Base-by-base conservation (phyloP, 35 echinoderm and acorn worm genomes). In the Lytechinus pictus region DNA sequence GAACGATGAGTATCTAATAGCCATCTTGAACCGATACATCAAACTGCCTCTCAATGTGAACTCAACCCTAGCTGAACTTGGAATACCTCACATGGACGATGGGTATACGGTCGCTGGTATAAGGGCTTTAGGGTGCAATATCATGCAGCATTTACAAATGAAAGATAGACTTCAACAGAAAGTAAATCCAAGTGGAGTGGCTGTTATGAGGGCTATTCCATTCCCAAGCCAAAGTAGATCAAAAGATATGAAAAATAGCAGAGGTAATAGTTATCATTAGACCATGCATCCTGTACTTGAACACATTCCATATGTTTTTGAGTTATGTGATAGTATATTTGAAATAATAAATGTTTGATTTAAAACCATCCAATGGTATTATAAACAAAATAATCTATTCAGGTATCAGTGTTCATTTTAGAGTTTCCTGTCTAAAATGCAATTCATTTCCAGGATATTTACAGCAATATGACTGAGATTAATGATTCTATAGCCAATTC, bases 21-120 rank as follows among this genome's bases (percentile, higher is more conserved):
- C 95, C 16, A 53, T 97, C 71, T 53, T 96, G 88, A 97, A 94
- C 86, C 96, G 96, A n/a, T 94, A 95, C 88, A 86, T 96, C 52
- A 97, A 94, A 54, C 16, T 96, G 1, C 92, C 96, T 21, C 55
- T 95, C 27, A 95, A 96, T 28, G 94, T 96, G 89, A 95, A 96
- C 56, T 94, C 96, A 13, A 97, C 96, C 11, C 66, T 97, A 91
- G 94, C 92, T n/a, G 52, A 96, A n/a, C 96, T 97, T 86, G 27
- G 92, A 28, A 12, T 93, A 27, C 92, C 92, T 6, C 10, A 10
- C 29, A 57, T 12, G 55, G 54, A 54, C 11, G 24, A 9, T 9
- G 92, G 92, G 12, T 93, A 93, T 54, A 93, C 19, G 4, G 13
- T 93, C 3, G 57, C 54, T 54, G 92, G 92, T 9, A 27, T 93